Conservation (phyloP, 2,797 vertebrate genomes). For the Lerista edwardsae region DNA sequence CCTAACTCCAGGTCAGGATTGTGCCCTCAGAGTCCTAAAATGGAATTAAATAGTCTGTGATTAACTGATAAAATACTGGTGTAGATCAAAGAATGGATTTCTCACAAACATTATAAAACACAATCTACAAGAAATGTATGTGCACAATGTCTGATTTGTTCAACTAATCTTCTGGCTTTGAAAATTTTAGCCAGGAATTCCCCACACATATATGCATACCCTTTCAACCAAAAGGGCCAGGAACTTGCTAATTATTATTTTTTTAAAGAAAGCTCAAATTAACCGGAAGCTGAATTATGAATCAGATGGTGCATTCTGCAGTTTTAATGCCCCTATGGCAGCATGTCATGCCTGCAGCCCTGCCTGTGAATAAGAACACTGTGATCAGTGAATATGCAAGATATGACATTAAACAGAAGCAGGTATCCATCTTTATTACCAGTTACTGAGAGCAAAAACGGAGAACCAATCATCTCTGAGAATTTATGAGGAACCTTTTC, state of each 20-base stretch:
- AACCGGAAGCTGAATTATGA: neutral
- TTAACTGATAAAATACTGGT: no score
- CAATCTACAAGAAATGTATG: neutral
- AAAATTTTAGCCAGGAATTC: neutral
- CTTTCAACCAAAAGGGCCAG: neutral
- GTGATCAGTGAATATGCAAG: neutral
- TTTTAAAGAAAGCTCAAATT: neutral
- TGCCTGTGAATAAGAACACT: neutral
- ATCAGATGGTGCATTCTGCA: neutral
- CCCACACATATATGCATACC: neutral
- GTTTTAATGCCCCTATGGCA: neutral
- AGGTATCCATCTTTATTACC: neutral
- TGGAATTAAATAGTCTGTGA: no score
- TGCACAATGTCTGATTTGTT: neutral
- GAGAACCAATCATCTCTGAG: conserved; percentile 21
- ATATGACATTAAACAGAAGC: neutral
- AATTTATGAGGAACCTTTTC: neutral
- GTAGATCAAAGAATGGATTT: no score
- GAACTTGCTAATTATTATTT: neutral
- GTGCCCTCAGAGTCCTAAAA: no score
- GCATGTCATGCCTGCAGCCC: neutral
- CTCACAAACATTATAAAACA: no score
- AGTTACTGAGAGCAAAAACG: neutral
- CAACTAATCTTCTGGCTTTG: neutral
- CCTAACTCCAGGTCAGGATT: no score